These are phyloP conservation scores for Bufo bufo DNA, from an alignment of 2,113 vertebrate species.

Conservation along the genomic window DNA sequence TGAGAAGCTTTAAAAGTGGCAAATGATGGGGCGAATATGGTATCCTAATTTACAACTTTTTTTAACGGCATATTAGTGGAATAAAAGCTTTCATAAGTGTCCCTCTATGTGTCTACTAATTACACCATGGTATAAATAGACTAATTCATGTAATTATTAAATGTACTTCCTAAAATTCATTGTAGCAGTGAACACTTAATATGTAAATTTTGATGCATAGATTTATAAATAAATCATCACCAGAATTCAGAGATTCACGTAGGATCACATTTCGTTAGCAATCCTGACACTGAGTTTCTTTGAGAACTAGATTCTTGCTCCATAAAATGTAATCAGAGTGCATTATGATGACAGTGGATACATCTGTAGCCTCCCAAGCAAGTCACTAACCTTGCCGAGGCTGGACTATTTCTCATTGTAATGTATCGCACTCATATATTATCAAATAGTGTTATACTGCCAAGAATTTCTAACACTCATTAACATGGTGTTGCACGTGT, in stretches of 20 bases:
- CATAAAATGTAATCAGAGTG: slow-evolving; percentile 40
- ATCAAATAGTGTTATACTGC: slow-evolving; percentile 38
- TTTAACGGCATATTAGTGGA: too few species aligned
- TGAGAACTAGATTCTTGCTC: slow-evolving; percentile 5
- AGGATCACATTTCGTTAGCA: slow-evolving; percentile 1
- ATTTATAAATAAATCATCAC: slow-evolving; percentile 9
- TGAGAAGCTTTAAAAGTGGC: too few species aligned
- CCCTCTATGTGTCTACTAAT: too few species aligned
- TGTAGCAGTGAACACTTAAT: not conserved
- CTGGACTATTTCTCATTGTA: slow-evolving; percentile 43
- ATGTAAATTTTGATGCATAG: not conserved
- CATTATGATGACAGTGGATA: slow-evolving; percentile 37
- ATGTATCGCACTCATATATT: slow-evolving; percentile 46
- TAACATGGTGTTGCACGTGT: slow-evolving; percentile 43
- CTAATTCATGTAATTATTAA: not conserved
- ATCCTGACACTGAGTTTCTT: slow-evolving; percentile 11
- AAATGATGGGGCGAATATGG: too few species aligned
- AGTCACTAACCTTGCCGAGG: slow-evolving; percentile 45
- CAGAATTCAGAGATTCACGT: not conserved
- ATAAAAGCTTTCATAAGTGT: too few species aligned
- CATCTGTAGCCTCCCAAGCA: slow-evolving; percentile 47
- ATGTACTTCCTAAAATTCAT: not conserved
- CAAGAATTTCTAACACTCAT: slow-evolving; percentile 51
- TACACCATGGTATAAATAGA: not conserved
- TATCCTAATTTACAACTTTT: too few species aligned